phyloP scores from a whole-genome alignment of 2,888 invertebrate genomes.

The Cephalotes varians region DNA sequence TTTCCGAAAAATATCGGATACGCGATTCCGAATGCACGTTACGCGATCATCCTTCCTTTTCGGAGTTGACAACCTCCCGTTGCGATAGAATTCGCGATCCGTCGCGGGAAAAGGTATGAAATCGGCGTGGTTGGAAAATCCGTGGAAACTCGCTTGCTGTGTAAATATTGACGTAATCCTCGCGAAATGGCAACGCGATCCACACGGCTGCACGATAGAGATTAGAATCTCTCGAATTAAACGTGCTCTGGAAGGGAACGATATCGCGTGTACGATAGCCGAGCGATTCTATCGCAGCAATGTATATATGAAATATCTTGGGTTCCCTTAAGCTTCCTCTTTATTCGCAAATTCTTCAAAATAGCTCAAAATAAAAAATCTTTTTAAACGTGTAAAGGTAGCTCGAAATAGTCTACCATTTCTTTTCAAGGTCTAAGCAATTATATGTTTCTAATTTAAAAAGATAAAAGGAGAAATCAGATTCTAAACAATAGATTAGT shows the following conservation, averaged over 20 bases:
- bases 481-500: not conserved
- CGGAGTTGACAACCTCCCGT: slow-evolving; percentile 43
- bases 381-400: not conserved
- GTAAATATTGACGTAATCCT: slow-evolving; percentile 72
- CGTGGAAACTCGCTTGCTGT: slow-evolving; percentile 39
- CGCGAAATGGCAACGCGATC: slow-evolving; percentile 46
- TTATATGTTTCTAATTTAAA: not conserved
- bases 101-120: slow-evolving; percentile 54
- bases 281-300: not conserved
- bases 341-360: not conserved
- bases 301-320: not conserved
- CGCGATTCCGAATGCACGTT: not conserved
- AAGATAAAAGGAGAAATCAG: not conserved
- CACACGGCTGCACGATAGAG: slow-evolving; percentile 27
- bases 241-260: slow-evolving; percentile 21
- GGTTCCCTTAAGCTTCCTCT: not conserved
- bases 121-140: slow-evolving; percentile 37
- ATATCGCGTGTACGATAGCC: slow-evolving; percentile 29
- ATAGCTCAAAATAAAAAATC: not conserved
- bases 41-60: slow-evolving; percentile 60
- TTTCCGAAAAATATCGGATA: not conserved
- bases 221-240: slow-evolving; percentile 53
- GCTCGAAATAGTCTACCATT: not conserved
- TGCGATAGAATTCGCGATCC: slow-evolving; percentile 66
- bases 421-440: not conserved